Conservation (phyloP, 1,140 invertebrate species). For the Frieseomelitta varia region DNA sequence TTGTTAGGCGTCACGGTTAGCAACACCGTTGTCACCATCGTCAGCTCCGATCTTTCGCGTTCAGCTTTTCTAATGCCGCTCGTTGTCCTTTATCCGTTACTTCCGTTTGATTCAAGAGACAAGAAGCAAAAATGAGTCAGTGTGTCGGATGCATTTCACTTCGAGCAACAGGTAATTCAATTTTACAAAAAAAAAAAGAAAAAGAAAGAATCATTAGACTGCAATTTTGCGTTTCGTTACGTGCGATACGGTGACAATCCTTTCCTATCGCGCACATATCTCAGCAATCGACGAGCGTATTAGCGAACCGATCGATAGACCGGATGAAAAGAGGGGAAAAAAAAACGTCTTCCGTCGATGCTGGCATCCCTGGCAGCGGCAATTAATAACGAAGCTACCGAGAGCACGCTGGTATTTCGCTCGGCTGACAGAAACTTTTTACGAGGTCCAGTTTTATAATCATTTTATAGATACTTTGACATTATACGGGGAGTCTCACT, state of each 20-base stretch:
- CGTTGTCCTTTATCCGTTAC: neutral
- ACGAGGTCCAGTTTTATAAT: slow-evolving; percentile 52
- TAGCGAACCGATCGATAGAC: neutral
- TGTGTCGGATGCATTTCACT: neutral
- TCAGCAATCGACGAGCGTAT: neutral
- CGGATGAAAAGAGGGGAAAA: neutral
- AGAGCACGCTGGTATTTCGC: neutral
- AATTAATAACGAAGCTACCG: slow-evolving; percentile 16
- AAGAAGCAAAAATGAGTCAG: neutral
- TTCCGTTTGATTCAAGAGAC: rapidly evolving
- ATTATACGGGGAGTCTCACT: slow-evolving; percentile 57
- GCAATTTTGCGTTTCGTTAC: neutral
- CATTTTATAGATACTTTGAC: slow-evolving; percentile 48
- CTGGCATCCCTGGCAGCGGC: rapidly evolving
- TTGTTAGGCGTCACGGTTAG: slow-evolving; percentile 53
- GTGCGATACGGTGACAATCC: neutral
- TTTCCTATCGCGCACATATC: neutral
- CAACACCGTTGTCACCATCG: slow-evolving; percentile 31
- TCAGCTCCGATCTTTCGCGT: neutral
- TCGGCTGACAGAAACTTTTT: slow-evolving; percentile 36
- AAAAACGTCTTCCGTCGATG: neutral
- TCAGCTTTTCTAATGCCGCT: slow-evolving; percentile 2
- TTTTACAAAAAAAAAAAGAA: neutral
- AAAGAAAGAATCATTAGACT: neutral
- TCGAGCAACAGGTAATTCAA: neutral